Percentiles rank a stretch among this genome's conserved stretches.
Conservation (phyloP, 1,140 invertebrate species). For the Myzus persicae region DNA sequence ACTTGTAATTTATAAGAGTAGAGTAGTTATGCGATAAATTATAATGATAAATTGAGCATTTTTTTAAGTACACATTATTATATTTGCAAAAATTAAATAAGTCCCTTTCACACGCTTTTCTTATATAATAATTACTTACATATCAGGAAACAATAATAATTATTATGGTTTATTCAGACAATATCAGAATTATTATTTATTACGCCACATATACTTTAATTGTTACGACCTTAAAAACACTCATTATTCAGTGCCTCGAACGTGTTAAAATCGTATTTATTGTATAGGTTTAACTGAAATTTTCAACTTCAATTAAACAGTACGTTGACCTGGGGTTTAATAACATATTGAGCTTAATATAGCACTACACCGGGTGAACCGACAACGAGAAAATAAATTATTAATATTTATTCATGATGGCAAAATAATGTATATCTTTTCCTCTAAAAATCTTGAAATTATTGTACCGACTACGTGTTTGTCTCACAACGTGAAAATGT, state of each 20-base stretch:
- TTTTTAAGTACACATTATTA: not conserved
- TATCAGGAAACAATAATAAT: not conserved
- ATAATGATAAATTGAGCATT: not conserved
- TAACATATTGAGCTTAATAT: not conserved
- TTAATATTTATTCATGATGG: not conserved
- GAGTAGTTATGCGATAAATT: not conserved
- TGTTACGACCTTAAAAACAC: not conserved
- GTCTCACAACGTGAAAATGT: not conserved
- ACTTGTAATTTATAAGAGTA: too few species aligned
- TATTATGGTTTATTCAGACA: not conserved
- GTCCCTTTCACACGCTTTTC: not conserved
- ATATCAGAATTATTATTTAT: conserved; percentile 21
- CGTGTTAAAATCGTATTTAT: not conserved
- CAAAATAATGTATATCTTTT: not conserved
- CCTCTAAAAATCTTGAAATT: not conserved
- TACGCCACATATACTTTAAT: not conserved
- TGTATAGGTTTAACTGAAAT: not conserved
- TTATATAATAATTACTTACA: not conserved
- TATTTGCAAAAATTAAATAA: not conserved
- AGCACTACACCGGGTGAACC: not conserved
- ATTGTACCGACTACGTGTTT: too few species aligned
- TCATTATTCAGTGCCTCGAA: not conserved
- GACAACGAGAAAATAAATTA: not conserved
- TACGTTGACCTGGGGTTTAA: not conserved
- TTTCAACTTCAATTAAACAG: not conserved